phyloP scores from a whole-genome alignment of 2,888 invertebrate species.

The Rotaria socialis region DNA sequence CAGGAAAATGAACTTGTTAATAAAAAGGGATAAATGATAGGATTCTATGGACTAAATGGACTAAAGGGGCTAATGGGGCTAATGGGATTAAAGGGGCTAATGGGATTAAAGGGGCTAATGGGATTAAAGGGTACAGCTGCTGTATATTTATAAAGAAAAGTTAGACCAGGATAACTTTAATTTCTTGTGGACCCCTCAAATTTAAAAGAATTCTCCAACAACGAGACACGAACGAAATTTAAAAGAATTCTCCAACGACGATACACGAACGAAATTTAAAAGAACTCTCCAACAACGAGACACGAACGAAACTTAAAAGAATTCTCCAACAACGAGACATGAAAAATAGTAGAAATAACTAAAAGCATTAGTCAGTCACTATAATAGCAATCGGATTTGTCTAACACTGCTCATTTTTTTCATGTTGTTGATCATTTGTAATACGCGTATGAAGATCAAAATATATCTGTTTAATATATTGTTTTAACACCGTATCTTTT shows the following conservation, averaged over 20 bases:
- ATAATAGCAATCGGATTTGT: background rate
- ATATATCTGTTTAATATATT: constrained; percentile 19
- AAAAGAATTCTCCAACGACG: background rate
- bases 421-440: background rate
- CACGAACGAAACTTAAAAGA: background rate
- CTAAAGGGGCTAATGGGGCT: too few relatives aligned
- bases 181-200: too few relatives aligned
- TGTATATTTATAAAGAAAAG: too few relatives aligned
- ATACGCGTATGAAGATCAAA: background rate
- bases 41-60: too few relatives aligned
- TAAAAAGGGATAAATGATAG: too few relatives aligned
- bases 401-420: background rate
- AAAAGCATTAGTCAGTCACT: background rate
- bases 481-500: background rate
- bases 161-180: too few relatives aligned
- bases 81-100: too few relatives aligned
- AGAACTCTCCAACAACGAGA: background rate
- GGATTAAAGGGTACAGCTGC: too few relatives aligned
- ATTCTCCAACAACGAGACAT: background rate
- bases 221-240: background rate
- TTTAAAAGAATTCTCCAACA: too few relatives aligned
- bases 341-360: background rate
- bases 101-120: too few relatives aligned
- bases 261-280: background rate
- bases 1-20: too few relatives aligned